Conservation (phyloP, 92 coral and sea anemone genomes). For the Epizoanthus fatuus region DNA sequence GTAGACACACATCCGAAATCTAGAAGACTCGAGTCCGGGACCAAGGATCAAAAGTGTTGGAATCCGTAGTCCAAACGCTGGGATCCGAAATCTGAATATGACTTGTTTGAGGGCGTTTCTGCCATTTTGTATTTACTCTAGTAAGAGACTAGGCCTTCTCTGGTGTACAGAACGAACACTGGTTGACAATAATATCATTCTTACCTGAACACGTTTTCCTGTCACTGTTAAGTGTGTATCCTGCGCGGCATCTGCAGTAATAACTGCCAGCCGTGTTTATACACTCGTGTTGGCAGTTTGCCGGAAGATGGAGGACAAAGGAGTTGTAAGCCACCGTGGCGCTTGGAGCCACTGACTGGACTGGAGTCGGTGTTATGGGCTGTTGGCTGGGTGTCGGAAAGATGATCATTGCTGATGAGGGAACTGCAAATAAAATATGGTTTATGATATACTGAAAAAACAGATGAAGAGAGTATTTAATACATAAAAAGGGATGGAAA, state of each 20-base stretch:
- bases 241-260: constrained; percentile 11
- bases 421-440: not conserved
- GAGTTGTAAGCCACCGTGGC: not conserved
- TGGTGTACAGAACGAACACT: too few relatives aligned
- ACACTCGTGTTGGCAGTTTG: constrained; percentile 24
- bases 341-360: constrained; percentile 14
- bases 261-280: constrained; percentile 21
- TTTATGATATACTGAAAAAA: too few relatives aligned
- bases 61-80: too few relatives aligned
- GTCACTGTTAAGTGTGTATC: constrained; percentile 21
- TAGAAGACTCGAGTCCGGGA: too few relatives aligned
- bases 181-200: not conserved
- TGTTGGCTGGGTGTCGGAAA: constrained; percentile 9
- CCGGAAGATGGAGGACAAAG: constrained; percentile 32
- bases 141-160: too few relatives aligned
- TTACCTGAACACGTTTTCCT: constrained; percentile 6
- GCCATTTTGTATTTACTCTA: too few relatives aligned
- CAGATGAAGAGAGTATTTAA: too few relatives aligned
- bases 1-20: too few relatives aligned
- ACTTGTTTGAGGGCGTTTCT: too few relatives aligned
- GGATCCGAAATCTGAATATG: too few relatives aligned
- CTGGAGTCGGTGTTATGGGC: constrained; percentile 10
- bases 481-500: too few relatives aligned
- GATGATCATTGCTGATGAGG: constrained; percentile 3
- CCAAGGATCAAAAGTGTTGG: too few relatives aligned